Base-by-base conservation (phyloP, 2,888 invertebrate species). In the Lottia gigantea region DNA sequence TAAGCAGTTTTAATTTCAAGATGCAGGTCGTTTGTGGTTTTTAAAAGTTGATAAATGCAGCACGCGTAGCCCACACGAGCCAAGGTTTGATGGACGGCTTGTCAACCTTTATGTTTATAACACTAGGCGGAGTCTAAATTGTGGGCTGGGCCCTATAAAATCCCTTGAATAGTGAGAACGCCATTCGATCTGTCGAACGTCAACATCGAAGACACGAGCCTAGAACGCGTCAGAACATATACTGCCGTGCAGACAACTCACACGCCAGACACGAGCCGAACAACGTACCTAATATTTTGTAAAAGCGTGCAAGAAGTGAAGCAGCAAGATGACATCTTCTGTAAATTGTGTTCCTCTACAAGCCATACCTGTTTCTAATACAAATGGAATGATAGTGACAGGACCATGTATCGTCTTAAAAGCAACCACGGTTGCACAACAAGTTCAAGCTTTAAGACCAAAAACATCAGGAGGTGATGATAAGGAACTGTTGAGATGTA, bases 401-500 rank as follows among this genome's bases (percentile, higher is more conserved):
- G 82, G 81, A 64, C 82, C 83, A 46, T 83, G 79, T 71, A 82
- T 83, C 63, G 73, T 83, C 1, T 76, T 84, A 46, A 77, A 81
- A 66, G 76, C 83, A 4, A 82, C 82, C 47, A 82, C 84, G n/a
- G 84, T 83, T 1, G 84, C 82, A 1, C 82, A 83, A 70, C 82
- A 83, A 74, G 74, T 83, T 62, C 82, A 83, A 68, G 79, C 80
- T 0, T 76, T 80, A 12, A 76, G 82, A 68, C 80, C 78, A 14
- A 49, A 31, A 3, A 47, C 31, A 19, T 63, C 68, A 26, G 25
- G 26, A 12, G 72, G 74, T 15, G 78, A 79, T 46, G 76, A 78
- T 64, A 73, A 76, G 19, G 85, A 85, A 26, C 78, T 83, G 19
- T 71, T 85, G 63, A 74, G 87, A 46, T 86, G 86, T 72, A 87